phyloP scores from a whole-genome alignment of 2,888 invertebrate species.

The Xylophagus ater region DNA sequence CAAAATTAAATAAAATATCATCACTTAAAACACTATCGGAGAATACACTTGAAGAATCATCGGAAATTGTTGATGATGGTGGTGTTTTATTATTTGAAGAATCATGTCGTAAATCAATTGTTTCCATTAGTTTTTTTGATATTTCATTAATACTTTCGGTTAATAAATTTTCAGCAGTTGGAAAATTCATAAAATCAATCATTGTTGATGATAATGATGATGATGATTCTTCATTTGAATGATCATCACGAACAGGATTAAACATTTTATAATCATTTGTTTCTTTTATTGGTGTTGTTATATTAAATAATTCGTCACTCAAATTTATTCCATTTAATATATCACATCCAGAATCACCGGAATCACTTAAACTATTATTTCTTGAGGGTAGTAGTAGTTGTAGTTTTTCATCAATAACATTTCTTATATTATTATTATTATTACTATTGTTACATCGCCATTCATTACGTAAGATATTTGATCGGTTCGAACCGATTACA shows the following conservation, averaged over 20 bases:
- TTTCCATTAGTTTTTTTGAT: conserved; percentile 38
- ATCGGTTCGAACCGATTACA: conserved; percentile 30
- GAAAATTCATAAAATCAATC: conserved; percentile 14
- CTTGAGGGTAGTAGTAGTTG: conserved; percentile 5
- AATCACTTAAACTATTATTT: conserved; percentile 27
- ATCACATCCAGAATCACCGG: conserved; percentile 31
- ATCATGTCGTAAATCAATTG: conserved; percentile 26
- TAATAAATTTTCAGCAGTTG: conserved; percentile 31
- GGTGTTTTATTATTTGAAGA: not conserved
- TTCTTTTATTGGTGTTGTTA: conserved; percentile 11
- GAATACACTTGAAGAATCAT: conserved; percentile 23
- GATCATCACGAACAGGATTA: too few relatives aligned
- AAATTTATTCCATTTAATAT: conserved; percentile 36
- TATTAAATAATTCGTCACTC: conserved; percentile 31
- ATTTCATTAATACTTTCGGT: conserved; percentile 38
- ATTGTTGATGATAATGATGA: conserved; percentile 3
- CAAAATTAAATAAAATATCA: conserved; percentile 35
- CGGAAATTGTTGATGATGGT: conserved; percentile 20
- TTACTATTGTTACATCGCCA: not conserved
- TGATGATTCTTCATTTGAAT: conserved; percentile 3
- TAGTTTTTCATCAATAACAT: not conserved
- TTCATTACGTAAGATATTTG: too few relatives aligned
- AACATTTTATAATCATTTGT: too few relatives aligned
- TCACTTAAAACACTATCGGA: conserved; percentile 24
- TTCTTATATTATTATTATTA: not conserved